Percentiles rank a stretch among this genome's conserved stretches.
Conservation (phyloP, 2,113 vertebrate genomes). For the Colinus virginianus region DNA sequence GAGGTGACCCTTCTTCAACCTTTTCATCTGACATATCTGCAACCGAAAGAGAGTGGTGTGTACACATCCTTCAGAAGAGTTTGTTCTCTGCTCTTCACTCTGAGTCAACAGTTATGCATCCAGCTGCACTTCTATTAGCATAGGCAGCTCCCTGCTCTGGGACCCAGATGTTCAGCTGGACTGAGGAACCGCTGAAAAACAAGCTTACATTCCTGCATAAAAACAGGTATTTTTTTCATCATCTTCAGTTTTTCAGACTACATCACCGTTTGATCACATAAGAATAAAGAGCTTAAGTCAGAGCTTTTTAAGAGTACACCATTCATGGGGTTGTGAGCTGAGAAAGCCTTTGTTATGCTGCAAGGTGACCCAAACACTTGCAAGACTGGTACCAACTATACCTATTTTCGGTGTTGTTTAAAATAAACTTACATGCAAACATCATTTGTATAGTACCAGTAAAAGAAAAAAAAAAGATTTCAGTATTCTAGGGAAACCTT, state of each 20-base stretch:
- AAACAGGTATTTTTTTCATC: neutral
- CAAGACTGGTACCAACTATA: neutral
- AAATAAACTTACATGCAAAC: neutral
- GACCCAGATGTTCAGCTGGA: neutral
- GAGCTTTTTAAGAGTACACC: neutral
- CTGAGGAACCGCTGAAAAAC: neutral
- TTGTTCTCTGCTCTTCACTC: neutral
- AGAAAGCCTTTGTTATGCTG: neutral
- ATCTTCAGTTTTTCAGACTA: neutral
- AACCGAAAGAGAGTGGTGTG: neutral
- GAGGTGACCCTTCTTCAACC: conserved; percentile 34
- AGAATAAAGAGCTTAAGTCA: neutral
- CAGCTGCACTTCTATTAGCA: neutral
- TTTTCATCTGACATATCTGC: neutral
- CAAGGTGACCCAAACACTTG: neutral
- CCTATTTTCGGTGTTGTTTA: neutral
- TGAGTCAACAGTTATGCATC: conserved; percentile 18
- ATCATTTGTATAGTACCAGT: neutral
- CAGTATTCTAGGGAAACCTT: neutral
- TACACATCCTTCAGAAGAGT: neutral
- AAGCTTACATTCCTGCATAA: neutral
- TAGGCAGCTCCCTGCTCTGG: neutral
- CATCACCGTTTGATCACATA: rapidly evolving
- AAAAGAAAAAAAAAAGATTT: neutral
- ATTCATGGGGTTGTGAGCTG: neutral